Conservation (phyloP, 2,888 invertebrate species). For the Liposcelis brunnea region DNA sequence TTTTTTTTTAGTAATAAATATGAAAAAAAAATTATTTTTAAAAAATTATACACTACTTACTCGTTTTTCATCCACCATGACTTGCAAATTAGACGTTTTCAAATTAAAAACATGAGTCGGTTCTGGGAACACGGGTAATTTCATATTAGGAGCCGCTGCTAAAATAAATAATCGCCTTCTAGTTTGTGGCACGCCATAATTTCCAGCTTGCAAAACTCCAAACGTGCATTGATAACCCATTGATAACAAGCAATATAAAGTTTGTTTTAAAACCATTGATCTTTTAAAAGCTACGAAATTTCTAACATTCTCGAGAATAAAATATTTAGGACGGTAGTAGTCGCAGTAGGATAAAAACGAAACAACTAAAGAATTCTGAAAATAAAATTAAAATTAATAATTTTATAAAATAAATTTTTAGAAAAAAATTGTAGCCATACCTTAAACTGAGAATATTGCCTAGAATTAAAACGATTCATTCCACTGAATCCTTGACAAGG, state of each 20-base stretch:
- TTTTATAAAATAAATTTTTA: background rate
- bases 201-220: constrained; percentile 71
- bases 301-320: constrained; percentile 69
- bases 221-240: constrained; percentile 83
- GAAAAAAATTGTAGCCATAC: constrained; percentile 19
- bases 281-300: constrained; percentile 73
- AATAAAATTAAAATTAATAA: constrained; percentile 12
- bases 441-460: constrained; percentile 71
- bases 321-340: constrained; percentile 66
- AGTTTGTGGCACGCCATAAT: constrained; percentile 71
- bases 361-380: constrained; percentile 57
- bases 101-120: constrained; percentile 60
- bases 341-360: constrained; percentile 72
- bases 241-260: constrained; percentile 51
- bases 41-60: constrained; percentile 20
- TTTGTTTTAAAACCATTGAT: constrained; percentile 63
- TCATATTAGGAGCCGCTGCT: constrained; percentile 64
- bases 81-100: constrained; percentile 43
- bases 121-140: constrained; percentile 58
- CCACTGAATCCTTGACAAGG: constrained; percentile 83
- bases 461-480: constrained; percentile 72
- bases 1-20: background rate
- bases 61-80: constrained; percentile 40
- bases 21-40: background rate
- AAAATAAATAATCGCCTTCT: constrained; percentile 52